Evolutionary conservation across 2,797 vertebrate species (phyloP), one percentile per base, ranked within the genome.

Genomic region (Cirrhinus mrigala): DNA sequence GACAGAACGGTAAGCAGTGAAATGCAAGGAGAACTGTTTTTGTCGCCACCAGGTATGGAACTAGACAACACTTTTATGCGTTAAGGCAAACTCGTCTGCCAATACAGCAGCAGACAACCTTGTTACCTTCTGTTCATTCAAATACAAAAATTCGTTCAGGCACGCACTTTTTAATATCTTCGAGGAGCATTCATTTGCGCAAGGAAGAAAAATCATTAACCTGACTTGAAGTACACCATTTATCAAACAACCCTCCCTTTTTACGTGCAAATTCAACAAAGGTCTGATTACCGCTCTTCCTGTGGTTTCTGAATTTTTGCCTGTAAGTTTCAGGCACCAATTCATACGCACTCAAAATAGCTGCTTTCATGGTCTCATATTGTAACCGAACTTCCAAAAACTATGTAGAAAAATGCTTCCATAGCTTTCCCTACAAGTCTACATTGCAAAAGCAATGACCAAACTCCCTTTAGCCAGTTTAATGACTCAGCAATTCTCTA

Each of bases 1-100:
- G 2, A 12, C 4, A 10, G 3, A 6, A 0, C 0, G 0, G 68
- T 12, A 0, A 0, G 20, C 1, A 0, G 14, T 1, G 9, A 44
- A 5, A 4, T 3, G n/a, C 8, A 8, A 60, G 22, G 22, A 60
- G 56, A 60, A 60, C 2, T 60, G 9, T 60, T 24, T 60, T n/a
- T 60, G 8, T 24, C 22, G 3, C 20, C 56, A 3, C 1, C 3
- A 15, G 3, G 6, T 8, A 24, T 22, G 8, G 66, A 4, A 40
- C 2, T 4, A 8, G n/a, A n/a, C n/a, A 71, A 73, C 6, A 73
- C 44, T 3, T 2, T 73, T 73, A 5, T 40, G 68, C 20, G n/a
- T 73, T 14, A 73, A 20, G 0, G 22, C 14, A 27, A 73, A 73
- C 46, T 73, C 12, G 0, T 73, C 46, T 1, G 70, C 70, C 1